Conservation (phyloP, 2,113 vertebrate genomes). For the Tretioscincus oriximinensis region DNA sequence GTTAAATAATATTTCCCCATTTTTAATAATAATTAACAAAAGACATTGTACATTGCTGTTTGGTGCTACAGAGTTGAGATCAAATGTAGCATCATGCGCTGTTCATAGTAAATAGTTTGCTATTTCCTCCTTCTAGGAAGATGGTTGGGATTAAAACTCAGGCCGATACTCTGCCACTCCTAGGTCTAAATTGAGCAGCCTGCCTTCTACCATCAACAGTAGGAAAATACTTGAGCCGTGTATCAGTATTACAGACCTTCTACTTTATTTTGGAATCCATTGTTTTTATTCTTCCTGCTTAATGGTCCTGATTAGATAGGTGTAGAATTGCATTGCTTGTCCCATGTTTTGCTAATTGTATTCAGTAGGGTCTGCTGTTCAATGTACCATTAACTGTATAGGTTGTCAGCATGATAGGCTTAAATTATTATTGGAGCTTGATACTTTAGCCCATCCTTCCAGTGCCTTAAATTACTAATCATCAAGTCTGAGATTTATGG, state of each 20-base stretch:
- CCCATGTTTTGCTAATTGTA: conserved; percentile 64
- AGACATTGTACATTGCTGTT: neutral
- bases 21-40: conserved; percentile 13
- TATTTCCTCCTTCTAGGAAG: too few species aligned
- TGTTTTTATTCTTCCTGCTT: conserved; percentile 30
- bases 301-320: neutral
- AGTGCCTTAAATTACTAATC: conserved; percentile 70
- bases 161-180: too few species aligned
- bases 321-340: neutral
- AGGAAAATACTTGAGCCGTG: conserved; percentile 62
- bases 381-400: conserved; percentile 70
- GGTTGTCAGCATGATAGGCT: conserved; percentile 69
- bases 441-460: conserved; percentile 49
- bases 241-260: conserved; percentile 52
- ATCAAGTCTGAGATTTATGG: conserved; percentile 74
- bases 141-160: too few species aligned
- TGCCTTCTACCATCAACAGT: conserved; percentile 23
- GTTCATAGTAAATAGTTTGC: too few species aligned
- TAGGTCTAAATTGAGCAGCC: conserved; percentile 39
- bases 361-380: conserved; percentile 68
- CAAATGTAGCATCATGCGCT: too few species aligned
- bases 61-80: too few species aligned
- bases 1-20: neutral
- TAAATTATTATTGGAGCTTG: conserved; percentile 65
- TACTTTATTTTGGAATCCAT: conserved; percentile 66